phyloP scores from a whole-genome alignment of 2,797 vertebrate species.

The Vespertilio murinus region DNA sequence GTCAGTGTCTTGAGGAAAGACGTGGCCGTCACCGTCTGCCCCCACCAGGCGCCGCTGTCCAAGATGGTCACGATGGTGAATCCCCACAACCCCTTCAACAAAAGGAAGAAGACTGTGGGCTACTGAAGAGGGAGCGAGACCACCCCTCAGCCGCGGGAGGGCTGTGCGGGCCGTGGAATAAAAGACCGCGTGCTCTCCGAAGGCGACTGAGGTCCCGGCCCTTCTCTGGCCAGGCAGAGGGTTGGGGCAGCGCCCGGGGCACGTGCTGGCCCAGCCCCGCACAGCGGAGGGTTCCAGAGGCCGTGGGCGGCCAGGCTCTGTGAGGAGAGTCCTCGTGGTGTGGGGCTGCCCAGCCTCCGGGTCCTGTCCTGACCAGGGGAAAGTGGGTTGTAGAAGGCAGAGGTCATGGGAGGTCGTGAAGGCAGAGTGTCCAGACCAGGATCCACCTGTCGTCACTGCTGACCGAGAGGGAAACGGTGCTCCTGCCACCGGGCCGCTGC shows the following conservation, averaged over 20 bases:
- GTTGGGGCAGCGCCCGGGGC: not conserved
- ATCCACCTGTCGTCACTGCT: rapidly evolving
- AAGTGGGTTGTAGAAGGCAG: rapidly evolving
- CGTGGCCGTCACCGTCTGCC: not conserved
- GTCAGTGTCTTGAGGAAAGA: constrained; percentile 75
- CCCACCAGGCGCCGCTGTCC: constrained; percentile 81
- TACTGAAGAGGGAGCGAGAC: not conserved
- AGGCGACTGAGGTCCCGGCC: not conserved
- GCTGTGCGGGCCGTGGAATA: not conserved
- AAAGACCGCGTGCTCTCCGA: not conserved
- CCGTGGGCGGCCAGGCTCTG: too few species aligned
- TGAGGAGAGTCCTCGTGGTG: not conserved
- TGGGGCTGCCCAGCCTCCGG: too few species aligned
- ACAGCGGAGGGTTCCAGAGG: not conserved
- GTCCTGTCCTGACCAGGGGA: rapidly evolving
- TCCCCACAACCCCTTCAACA: constrained; percentile 84
- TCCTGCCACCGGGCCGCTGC: not conserved
- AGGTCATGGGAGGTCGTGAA: too few species aligned
- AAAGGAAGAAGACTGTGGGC: constrained; percentile 60
- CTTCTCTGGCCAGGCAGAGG: not conserved
- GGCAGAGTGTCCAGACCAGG: not conserved
- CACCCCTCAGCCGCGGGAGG: not conserved
- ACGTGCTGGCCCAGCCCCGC: not conserved
- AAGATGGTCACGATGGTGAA: constrained; percentile 79
- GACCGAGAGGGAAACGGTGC: not conserved